phyloP scores from a whole-genome alignment of 2,113 vertebrate species.

The Ochotona princeps region DNA sequence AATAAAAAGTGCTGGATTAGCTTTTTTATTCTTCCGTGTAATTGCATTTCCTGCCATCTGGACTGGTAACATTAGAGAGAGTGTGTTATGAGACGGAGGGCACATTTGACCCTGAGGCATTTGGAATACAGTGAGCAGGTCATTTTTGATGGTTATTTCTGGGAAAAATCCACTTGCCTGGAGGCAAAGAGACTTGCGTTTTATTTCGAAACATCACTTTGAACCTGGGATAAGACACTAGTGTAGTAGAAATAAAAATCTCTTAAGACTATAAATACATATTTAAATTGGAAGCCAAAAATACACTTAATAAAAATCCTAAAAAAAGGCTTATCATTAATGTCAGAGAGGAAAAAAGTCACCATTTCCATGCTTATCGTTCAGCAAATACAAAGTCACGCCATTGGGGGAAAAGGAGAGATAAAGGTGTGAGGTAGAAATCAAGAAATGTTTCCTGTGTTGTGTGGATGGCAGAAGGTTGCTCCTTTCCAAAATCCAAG shows the following conservation, averaged over 20 bases:
- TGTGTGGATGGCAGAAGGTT: constrained; percentile 34
- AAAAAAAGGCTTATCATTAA: constrained; percentile 39
- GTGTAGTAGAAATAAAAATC: constrained; percentile 17
- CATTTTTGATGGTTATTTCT: constrained; percentile 45
- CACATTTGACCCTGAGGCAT: constrained; percentile 50
- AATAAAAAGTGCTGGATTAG: neutral
- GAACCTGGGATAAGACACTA: constrained; percentile 30
- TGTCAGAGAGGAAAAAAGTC: neutral
- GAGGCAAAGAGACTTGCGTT: neutral
- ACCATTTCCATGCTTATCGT: constrained; percentile 35
- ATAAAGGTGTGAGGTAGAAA: constrained; percentile 34
- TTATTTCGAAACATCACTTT: constrained; percentile 36
- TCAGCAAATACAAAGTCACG: constrained; percentile 5
- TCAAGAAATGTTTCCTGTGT: constrained; percentile 54
- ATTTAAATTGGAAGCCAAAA: constrained; percentile 32
- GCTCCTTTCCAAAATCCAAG: constrained; percentile 61
- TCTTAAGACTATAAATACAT: constrained; percentile 1
- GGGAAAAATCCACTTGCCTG: constrained; percentile 16
- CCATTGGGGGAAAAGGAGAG: neutral
- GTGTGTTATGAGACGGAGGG: constrained; percentile 13
- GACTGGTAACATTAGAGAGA: constrained; percentile 29
- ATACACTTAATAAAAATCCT: constrained; percentile 22
- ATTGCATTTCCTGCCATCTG: constrained; percentile 47
- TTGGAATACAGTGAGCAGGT: neutral
- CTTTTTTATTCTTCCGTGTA: constrained; percentile 40